phyloP scores from a whole-genome alignment of 2,888 invertebrate genomes.

The Cepaea hortensis region DNA sequence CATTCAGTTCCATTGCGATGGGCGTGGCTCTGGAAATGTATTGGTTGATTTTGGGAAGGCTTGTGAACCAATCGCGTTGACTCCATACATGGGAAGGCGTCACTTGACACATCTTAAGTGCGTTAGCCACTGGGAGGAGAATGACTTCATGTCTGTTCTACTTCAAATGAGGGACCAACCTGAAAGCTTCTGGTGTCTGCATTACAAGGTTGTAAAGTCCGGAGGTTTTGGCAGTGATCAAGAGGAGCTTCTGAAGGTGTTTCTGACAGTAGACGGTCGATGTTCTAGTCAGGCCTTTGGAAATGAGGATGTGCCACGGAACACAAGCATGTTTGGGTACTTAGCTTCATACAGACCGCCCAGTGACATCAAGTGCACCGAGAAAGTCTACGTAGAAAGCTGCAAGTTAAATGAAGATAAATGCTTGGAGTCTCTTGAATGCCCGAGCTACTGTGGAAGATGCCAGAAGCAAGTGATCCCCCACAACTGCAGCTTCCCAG shows the following conservation, averaged over 20 bases:
- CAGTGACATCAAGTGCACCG: constrained; percentile 17
- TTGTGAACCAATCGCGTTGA: constrained; percentile 4
- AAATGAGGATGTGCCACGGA: constrained; percentile 23
- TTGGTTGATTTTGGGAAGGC: constrained; percentile 29
- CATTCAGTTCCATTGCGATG: constrained; percentile 39
- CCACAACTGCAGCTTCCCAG: constrained; percentile 12
- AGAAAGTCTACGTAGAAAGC: background rate
- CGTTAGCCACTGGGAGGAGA: constrained; percentile 29
- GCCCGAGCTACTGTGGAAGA: constrained; percentile 31
- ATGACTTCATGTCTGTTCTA: constrained; percentile 3
- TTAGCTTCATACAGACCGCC: background rate
- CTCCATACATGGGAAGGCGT: background rate
- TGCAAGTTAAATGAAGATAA: constrained; percentile 12
- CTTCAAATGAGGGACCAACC: constrained; percentile 31
- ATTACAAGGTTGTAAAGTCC: background rate
- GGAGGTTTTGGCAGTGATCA: background rate
- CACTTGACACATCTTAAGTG: constrained; percentile 20
- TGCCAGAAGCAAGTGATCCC: background rate
- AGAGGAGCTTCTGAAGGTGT: background rate
- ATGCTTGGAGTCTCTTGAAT: constrained; percentile 31
- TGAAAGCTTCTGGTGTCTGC: constrained; percentile 28
- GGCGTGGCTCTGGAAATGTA: constrained; percentile 19
- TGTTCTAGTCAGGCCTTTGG: constrained; percentile 33
- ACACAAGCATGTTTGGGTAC: constrained; percentile 31
- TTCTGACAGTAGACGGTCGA: constrained; percentile 32